Evolutionary conservation across 2,888 invertebrate species (phyloP).

Genomic region (Anoncus sp.): DNA sequence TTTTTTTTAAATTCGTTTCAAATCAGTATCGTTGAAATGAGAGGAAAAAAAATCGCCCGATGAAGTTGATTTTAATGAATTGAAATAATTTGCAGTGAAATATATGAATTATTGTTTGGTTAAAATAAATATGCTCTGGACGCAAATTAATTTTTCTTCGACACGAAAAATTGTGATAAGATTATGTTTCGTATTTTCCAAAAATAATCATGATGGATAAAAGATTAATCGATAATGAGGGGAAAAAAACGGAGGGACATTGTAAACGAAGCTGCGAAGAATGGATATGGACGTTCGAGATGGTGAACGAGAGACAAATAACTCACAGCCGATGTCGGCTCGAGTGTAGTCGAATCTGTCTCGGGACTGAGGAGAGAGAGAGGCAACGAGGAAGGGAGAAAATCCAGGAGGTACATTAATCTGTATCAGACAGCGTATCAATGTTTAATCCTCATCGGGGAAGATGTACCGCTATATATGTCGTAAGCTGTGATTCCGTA

Average conservation of each 20-base stretch:
- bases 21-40: too few relatives aligned
- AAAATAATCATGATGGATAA: neutral
- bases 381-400: slow-evolving; percentile 2
- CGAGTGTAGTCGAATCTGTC: slow-evolving; percentile 54
- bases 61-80: neutral
- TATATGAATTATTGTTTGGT: neutral
- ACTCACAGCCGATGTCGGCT: slow-evolving; percentile 56
- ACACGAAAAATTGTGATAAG: neutral
- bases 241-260: neutral
- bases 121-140: neutral
- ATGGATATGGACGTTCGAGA: slow-evolving; percentile 23
- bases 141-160: neutral
- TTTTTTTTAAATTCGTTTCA: too few relatives aligned
- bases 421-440: slow-evolving; percentile 80
- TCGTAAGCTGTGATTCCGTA: slow-evolving; percentile 38
- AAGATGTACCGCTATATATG: slow-evolving; percentile 72
- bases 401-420: slow-evolving; percentile 78
- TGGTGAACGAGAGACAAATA: slow-evolving; percentile 62
- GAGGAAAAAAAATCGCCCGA: too few relatives aligned
- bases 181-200: neutral
- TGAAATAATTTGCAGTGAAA: neutral
- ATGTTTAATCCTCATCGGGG: slow-evolving; percentile 82
- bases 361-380: slow-evolving; percentile 44
- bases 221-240: neutral
- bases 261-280: slow-evolving; percentile 30